These are phyloP conservation scores for Tyto alba DNA, from an alignment of 2,113 vertebrate species.

Conservation along the genomic window DNA sequence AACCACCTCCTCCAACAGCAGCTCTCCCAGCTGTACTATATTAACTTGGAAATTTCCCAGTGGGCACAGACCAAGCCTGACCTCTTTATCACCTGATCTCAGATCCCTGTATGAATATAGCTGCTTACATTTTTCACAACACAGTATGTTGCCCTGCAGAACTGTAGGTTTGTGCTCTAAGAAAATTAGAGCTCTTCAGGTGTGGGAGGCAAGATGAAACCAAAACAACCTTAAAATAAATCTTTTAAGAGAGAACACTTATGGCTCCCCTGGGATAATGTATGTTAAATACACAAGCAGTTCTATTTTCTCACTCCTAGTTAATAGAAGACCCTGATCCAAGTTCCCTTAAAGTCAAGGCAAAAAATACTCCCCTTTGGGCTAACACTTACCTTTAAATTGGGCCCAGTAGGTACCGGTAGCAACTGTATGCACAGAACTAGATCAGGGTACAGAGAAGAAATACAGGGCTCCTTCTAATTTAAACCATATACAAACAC, in stretches of 20 bases:
- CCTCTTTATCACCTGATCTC: background rate
- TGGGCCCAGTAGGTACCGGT: background rate
- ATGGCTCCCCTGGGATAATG: background rate
- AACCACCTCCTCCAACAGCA: background rate
- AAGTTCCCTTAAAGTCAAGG: background rate
- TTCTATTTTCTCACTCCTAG: background rate
- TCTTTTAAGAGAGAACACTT: background rate
- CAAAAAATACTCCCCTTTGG: background rate
- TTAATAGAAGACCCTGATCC: background rate
- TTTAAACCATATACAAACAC: background rate
- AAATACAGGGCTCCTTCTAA: background rate
- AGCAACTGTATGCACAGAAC: background rate
- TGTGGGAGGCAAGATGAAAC: background rate
- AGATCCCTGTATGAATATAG: background rate
- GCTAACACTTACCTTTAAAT: background rate
- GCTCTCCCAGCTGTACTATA: background rate
- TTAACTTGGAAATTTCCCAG: background rate
- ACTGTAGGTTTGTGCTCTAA: background rate
- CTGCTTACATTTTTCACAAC: background rate
- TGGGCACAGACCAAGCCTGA: background rate
- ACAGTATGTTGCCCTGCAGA: background rate
- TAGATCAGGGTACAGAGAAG: background rate
- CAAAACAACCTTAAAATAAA: background rate
- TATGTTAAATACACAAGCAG: background rate
- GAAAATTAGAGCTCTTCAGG: background rate